phyloP scores from a whole-genome alignment of 1,140 invertebrate genomes.

The Phenacoccus solenopsis region DNA sequence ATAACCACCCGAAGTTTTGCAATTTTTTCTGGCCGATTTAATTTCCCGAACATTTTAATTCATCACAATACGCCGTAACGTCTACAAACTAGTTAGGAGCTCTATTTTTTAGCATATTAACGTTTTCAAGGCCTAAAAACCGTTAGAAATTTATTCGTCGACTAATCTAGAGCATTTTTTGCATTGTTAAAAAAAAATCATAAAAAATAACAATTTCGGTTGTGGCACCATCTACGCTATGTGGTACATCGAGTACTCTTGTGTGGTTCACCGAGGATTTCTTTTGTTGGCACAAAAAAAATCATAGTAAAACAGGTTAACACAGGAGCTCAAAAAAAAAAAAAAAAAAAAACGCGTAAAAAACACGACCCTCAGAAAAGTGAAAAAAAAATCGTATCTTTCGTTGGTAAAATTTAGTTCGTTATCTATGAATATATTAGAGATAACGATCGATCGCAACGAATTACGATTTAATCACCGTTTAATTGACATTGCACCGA shows the following conservation, averaged over 20 bases:
- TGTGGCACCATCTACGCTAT: not conserved
- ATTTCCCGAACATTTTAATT: too few relatives aligned
- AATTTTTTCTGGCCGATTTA: too few relatives aligned
- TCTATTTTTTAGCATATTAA: not conserved
- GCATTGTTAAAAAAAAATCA: not conserved
- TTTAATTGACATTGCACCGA: not conserved
- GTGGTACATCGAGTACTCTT: slow-evolving; percentile 12
- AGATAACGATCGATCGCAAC: not conserved
- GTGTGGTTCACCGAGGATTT: not conserved
- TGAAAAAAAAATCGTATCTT: not conserved
- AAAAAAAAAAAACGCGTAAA: not conserved
- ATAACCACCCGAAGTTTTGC: too few relatives aligned
- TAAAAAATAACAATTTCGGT: not conserved
- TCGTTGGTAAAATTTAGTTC: not conserved
- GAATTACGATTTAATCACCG: not conserved
- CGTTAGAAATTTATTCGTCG: not conserved
- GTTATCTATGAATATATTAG: not conserved
- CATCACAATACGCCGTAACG: too few relatives aligned
- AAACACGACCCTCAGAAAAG: not conserved
- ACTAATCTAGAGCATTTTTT: slow-evolving; percentile 10
- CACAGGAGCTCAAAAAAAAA: not conserved
- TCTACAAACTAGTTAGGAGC: not conserved
- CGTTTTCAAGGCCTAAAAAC: not conserved
- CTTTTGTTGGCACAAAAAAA: not conserved
- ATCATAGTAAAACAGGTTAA: not conserved